Evolutionary conservation across 2,888 invertebrate species (phyloP), one percentile per base, ranked within the genome.

Genomic region (Macrophya annulata): DNA sequence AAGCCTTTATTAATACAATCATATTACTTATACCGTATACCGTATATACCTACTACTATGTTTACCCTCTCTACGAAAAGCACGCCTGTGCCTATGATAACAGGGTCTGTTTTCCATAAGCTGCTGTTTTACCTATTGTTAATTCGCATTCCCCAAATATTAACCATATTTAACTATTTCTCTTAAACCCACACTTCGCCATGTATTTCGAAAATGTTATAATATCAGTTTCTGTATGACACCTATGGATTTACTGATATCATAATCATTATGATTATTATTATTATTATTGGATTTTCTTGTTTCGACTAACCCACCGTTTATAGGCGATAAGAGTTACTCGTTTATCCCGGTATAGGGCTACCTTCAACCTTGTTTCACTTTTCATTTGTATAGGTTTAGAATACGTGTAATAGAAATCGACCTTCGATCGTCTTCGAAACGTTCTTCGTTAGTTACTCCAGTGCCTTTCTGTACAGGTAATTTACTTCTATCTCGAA

Each of bases 1-100:
- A 77, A 51, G 31, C 77, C n/a, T 31, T 37, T 55, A 77, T 55
- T 55, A 55, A 77, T 77, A 48, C 51, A 48, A 51, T 43, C 25
- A 51, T 25, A 77, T 77, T 9, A 31, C 77, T 51, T 2, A 43
- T 65, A 65, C 65, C n/a, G 17, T n/a, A n/a, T n/a, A n/a, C n/a
- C n/a, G n/a, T n/a, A n/a, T 10, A 4, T 15, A 72, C 10, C 43
- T 21, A 40, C 21, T 21, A 17, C 21, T 4, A n/a, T 25, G 21
- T 45, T 48, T 45, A 45, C 74, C 10, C 48, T 48, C 1, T 40
- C n/a, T 71, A n/a, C n/a, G 40, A 71, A n/a, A 55, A n/a, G n/a
- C 37, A 40, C 40, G 40, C 37, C 17, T 40, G 40, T 9, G 25
- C 21, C 25, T 25, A 9, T 62, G 25, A 31, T 25, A 62, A 62